Base-by-base conservation (phyloP, 2,113 vertebrate genomes). In the Hirundichthys speculiger region DNA sequence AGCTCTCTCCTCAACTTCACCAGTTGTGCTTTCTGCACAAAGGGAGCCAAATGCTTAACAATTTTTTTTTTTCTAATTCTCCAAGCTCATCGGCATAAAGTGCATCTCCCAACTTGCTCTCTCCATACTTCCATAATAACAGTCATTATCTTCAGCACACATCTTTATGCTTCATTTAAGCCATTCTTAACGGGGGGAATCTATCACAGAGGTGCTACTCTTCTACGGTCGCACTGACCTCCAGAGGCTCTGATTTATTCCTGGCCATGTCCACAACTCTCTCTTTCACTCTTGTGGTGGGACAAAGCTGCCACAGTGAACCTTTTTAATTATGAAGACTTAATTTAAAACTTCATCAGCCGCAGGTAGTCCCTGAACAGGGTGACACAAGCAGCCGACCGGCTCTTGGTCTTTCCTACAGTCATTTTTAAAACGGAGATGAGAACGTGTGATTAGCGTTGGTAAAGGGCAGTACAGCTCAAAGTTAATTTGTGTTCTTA, bases 91-190 rank as follows among this genome's bases (percentile, higher is more conserved):
- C 64, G 77, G 81, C 73, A 83, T 27, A 60, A 83, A 83, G 70
- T 79, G 82, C 78, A 84, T 75, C 75, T 79, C 59, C 22, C 61
- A 69, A 77, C 72, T 62, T 60, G 78, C 73, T 74, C 67, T 45
- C 69, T 83, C 82, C 55, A 73, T 73, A 78, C 79, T 76, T 73
- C 60, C 64, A 72, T 91, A 92, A 92, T 90, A 89, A 89, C 75
- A 70, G 75, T 85, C 84, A 91, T 92, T 91, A 91, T 67, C 87
- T 82, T 74, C 68, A 54, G 79, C 85, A 87, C 85, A 90, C 85
- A 87, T 89, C 84, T 89, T 87, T 88, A 87, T 86, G 91, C 89
- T 88, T 92, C 87, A 90, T 91, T 92, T 90, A 85, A 87, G 85
- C 73, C 70, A 40, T 76, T 86, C 86, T 78, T 85, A 88, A 84